Evolutionary conservation across 2,888 invertebrate species (phyloP), one percentile per base, ranked within the genome.

Genomic region (Ashinkailepas kermadecensis): DNA sequence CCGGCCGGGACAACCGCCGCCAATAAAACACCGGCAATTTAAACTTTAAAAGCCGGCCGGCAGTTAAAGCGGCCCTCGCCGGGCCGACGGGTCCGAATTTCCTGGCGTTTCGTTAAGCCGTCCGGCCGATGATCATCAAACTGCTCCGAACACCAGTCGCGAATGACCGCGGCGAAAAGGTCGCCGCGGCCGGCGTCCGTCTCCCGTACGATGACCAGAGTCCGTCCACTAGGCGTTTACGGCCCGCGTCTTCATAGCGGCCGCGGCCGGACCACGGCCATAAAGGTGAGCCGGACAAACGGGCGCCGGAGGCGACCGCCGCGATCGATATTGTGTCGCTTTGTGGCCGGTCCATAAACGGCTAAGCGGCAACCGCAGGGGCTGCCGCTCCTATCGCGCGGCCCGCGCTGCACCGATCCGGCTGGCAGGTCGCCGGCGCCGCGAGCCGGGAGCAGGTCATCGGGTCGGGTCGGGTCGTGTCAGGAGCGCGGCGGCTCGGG

Each of bases 271-370:
- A 39, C 23, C 13, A 13, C 39, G 23, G 13, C 39, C 70, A 70
- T 70, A 70, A 70, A 70, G 70, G 70, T 39, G 70, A 23, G 15
- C 15, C 70, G 7, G 39, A 62, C 70, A 39, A 15, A 70, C 39
- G 39, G 15, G 39, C 15, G 39, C 15, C 39, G 1, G 39, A 12
- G 6, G 70, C 70, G 25, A 13, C 70, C 39, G 39, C 15, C 70
- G 7, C 12, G 4, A 23, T 15, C 15, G 70, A 70, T 70, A 70
- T 39, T 70, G 70, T 67, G 23, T 25, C 67, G 23, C 67, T 67
- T 67, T 67, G 67, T 67, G 67, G 67, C n/a, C 67, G 25, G 23
- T 67, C 67, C 67, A 67, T 67, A 67, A 67, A 67, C 67, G 67
- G 23, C 4, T 39, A 4, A 18, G 18, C 62, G 18, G 62, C 62